phyloP scores from a whole-genome alignment of 2,113 vertebrate genomes.

The Ceuthmochares aereus region DNA sequence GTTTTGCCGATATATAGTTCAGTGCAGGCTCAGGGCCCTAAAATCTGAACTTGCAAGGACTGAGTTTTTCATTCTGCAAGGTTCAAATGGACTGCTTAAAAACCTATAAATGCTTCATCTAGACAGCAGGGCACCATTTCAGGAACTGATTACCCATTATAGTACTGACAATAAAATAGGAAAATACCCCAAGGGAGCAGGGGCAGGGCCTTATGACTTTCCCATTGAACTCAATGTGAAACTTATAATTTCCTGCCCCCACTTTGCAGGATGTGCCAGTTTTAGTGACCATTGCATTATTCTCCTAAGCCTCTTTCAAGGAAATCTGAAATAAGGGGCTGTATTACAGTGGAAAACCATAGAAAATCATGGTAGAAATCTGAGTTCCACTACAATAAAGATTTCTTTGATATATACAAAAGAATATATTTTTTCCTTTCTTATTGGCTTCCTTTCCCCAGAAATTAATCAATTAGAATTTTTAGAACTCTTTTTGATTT shows the following conservation, averaged over 20 bases:
- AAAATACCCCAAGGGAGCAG: slow-evolving; percentile 57
- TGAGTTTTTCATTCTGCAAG: slow-evolving; percentile 36
- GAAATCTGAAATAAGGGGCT: neutral
- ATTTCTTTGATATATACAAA: neutral
- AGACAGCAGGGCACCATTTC: slow-evolving; percentile 69
- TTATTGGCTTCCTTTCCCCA: neutral
- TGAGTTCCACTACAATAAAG: neutral
- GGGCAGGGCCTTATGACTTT: slow-evolving; percentile 47
- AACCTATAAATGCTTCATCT: slow-evolving; percentile 62
- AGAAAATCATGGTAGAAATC: neutral
- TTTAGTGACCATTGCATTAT: neutral
- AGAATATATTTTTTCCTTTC: neutral
- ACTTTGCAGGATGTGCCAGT: slow-evolving; percentile 2
- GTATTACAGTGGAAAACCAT: neutral
- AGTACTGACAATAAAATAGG: slow-evolving; percentile 58
- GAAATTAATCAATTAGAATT: neutral
- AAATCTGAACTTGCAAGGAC: slow-evolving; percentile 17
- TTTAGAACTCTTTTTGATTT: neutral
- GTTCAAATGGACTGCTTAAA: slow-evolving; percentile 60
- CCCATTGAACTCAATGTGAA: slow-evolving; percentile 46
- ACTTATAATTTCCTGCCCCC: slow-evolving; percentile 48
- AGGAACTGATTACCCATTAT: slow-evolving; percentile 70
- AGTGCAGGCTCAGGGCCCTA: slow-evolving; percentile 2
- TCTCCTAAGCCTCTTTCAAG: slow-evolving; percentile 12
- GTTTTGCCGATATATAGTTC: neutral